Conservation (phyloP, 2,113 vertebrate genomes). For the Hylia prasina region DNA sequence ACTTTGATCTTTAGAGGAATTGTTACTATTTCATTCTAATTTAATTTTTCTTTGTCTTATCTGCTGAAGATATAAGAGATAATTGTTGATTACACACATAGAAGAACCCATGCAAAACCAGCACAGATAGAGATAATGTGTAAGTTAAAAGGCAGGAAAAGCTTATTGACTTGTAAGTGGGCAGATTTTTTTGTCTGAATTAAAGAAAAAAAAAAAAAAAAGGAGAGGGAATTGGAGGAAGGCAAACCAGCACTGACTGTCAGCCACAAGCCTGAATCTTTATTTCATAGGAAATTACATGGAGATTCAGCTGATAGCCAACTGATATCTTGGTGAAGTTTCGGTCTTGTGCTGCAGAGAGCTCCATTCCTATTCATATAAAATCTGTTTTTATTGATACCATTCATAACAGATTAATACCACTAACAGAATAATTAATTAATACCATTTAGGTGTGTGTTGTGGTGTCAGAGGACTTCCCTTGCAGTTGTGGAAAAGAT, state of each 20-base stretch:
- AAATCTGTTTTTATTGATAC: neutral
- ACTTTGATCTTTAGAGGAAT: conserved; percentile 23
- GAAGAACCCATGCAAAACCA: neutral
- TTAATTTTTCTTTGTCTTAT: conserved; percentile 16
- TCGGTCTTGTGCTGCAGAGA: neutral
- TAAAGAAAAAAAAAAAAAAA: neutral
- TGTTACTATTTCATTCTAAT: neutral
- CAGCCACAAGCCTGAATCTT: neutral
- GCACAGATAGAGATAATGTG: neutral
- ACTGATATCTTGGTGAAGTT: neutral
- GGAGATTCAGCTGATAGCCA: neutral
- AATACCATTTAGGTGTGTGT: neutral
- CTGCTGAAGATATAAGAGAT: conserved; percentile 11
- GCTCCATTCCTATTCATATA: neutral
- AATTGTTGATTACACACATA: conserved; percentile 21
- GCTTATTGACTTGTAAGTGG: neutral
- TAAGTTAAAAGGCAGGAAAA: neutral
- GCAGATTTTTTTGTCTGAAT: neutral
- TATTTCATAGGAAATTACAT: neutral
- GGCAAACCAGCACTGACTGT: neutral
- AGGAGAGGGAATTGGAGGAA: rapidly evolving
- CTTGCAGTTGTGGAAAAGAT: neutral
- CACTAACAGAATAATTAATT: neutral
- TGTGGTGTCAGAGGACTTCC: neutral
- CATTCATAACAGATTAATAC: neutral